phyloP scores from a whole-genome alignment of 1,140 invertebrate species.

The Drosophila nannoptera region DNA sequence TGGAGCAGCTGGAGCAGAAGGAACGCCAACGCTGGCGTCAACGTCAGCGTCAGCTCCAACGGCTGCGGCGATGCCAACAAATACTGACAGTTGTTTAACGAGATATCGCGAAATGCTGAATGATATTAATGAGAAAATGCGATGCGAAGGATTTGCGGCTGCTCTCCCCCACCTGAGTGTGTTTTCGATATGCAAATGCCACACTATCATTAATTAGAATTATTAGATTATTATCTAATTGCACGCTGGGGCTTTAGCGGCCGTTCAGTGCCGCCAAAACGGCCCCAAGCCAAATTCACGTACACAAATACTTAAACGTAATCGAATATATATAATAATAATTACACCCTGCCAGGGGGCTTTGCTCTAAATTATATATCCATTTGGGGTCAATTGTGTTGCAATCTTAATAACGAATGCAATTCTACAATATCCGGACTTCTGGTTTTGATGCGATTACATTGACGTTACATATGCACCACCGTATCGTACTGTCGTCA shows the following conservation, averaged over 20 bases:
- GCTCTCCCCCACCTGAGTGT: slow-evolving; percentile 46
- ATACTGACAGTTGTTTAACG: slow-evolving; percentile 74
- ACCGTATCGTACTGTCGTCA: neutral
- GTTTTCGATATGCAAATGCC: slow-evolving; percentile 21
- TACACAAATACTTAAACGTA: too few relatives aligned
- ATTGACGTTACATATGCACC: slow-evolving; percentile 32
- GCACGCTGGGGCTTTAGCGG: slow-evolving; percentile 35
- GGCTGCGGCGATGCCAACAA: too few relatives aligned
- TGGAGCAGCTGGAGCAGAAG: slow-evolving; percentile 62
- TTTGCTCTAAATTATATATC: slow-evolving; percentile 40
- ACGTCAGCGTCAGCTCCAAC: too few relatives aligned
- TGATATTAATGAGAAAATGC: slow-evolving; percentile 65
- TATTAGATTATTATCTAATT: slow-evolving; percentile 71
- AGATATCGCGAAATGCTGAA: slow-evolving; percentile 52
- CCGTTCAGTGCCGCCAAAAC: slow-evolving; percentile 33
- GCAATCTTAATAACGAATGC: slow-evolving; percentile 29
- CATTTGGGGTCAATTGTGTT: slow-evolving; percentile 56
- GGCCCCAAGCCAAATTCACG: neutral
- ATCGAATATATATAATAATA: neutral
- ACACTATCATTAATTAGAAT: slow-evolving; percentile 67
- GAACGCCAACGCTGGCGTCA: slow-evolving; percentile 17
- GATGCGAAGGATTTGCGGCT: slow-evolving; percentile 57
- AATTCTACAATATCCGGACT: slow-evolving; percentile 36
- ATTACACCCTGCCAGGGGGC: slow-evolving; percentile 16
- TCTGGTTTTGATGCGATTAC: slow-evolving; percentile 45